Base-by-base conservation (phyloP, 2,888 invertebrate genomes). In the Fissipunctia ypsillon region DNA sequence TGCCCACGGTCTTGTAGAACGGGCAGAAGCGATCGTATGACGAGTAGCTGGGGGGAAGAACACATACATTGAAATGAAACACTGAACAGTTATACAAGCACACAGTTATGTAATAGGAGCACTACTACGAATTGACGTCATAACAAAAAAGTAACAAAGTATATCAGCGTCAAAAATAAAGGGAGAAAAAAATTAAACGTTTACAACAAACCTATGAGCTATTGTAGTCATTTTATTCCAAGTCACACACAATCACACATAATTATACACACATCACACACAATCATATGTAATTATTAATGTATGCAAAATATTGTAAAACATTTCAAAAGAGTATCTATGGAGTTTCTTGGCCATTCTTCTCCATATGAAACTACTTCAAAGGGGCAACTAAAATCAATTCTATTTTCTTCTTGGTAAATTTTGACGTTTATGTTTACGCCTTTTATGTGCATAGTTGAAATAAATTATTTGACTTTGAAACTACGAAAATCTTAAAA, bases 1-100 rank as follows among this genome's bases (percentile, higher is more conserved):
- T 99, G 88, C 99, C 99, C 77, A 99, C 99, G 25, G 99, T 99
- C 97, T 99, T 99, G 97, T 99, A 99, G 97, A 99, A 99, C 90
- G 99, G 99, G 93, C 99, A 99, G 97, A 99, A 99, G 84, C 99
- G 97, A 96, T 99, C 99, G 96, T 99, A 99, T 2, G 98, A 96
- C 6, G 99, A 98, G 95, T 99, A 98, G 91, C 97, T 97, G 93
- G 22, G 9, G 14, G 7, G 31, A 63, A 16, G 5, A 50, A 19
- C 0, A 35, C 10, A 16, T 5, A 64, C 31, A n/a, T 31, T 64
- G 5, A 64, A 22, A 10, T n/a, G 5, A 63, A 22, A n/a, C 22
- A 22, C 4, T 22, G 1, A 28, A 61, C 61, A 45, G 28, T 3
- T 31, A 16, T 16, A 28, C 28, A 22, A 45, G 22, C 14, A 28